A percentile compares a stretch with the other conserved stretches of the same genome.
Conservation (phyloP, 2,888 invertebrate species). For the Lasioglossum lativentre region DNA sequence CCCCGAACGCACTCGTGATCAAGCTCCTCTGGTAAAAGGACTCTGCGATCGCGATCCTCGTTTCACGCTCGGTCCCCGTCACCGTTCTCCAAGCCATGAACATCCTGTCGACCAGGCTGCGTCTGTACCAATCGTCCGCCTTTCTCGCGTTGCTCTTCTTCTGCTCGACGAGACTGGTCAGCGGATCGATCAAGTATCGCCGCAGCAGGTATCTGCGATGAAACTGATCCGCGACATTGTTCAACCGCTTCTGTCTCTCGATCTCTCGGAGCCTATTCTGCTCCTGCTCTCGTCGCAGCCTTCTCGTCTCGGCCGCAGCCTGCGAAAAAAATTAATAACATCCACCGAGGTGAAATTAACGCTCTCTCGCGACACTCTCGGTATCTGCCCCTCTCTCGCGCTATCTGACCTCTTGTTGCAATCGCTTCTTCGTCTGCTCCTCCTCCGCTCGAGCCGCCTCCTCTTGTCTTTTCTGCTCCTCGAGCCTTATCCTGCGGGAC, state of each 20-base stretch:
- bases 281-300: conserved; percentile 77
- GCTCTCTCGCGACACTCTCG: conserved; percentile 51
- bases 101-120: conserved; percentile 84
- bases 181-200: conserved; percentile 75
- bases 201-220: conserved; percentile 76
- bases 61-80: conserved; percentile 63
- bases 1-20: conserved; percentile 64
- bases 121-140: conserved; percentile 87
- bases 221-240: conserved; percentile 75
- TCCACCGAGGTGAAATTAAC: conserved; percentile 52
- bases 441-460: conserved; percentile 82
- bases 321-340: conserved; percentile 52
- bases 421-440: conserved; percentile 83
- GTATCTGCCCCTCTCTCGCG: conserved; percentile 36
- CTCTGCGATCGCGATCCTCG: conserved; percentile 69
- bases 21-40: conserved; percentile 74
- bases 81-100: conserved; percentile 86
- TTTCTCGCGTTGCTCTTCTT: conserved; percentile 76
- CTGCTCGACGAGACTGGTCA: conserved; percentile 73
- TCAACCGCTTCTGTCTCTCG: conserved; percentile 71
- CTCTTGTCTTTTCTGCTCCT: conserved; percentile 83
- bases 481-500: conserved; percentile 79
- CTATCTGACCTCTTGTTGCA: conserved; percentile 84
- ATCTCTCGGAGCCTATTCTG: conserved; percentile 70
- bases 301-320: conserved; percentile 77